Evolutionary conservation across 2,888 invertebrate species (phyloP).

Genomic region (Lymantria monacha): DNA sequence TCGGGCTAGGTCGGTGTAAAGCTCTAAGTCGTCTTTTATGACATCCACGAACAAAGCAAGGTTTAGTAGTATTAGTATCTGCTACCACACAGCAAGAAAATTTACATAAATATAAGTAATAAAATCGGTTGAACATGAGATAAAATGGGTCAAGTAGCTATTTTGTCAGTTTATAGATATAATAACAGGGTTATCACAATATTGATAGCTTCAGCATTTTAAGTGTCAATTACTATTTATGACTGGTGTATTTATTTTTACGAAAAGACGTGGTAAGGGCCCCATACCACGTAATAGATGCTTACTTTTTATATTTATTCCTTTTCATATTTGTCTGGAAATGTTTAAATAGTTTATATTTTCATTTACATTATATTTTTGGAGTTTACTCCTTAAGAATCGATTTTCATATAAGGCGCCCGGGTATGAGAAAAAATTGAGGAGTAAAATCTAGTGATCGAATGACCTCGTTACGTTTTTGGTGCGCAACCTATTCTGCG

Average conservation of each 20-base stretch:
- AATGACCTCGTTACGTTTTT: no score
- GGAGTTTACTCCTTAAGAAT: no score
- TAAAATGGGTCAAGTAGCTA: conserved; percentile 36
- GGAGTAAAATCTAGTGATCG: no score
- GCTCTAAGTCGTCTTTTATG: no score
- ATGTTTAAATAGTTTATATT: not conserved
- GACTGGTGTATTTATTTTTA: conserved; percentile 43
- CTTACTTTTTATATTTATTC: conserved; percentile 24
- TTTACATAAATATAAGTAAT: conserved; percentile 42
- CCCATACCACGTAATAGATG: conserved; percentile 26
- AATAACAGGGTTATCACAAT: conserved; percentile 49
- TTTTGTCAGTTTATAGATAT: conserved; percentile 42
- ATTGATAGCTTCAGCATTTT: conserved; percentile 48
- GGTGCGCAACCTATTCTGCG: no score
- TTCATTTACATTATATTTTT: not conserved
- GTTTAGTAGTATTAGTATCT: no score
- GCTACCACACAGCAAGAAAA: no score
- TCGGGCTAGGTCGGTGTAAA: no score
- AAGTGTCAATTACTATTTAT: conserved; percentile 58
- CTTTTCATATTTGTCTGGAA: not conserved
- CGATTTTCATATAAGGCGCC: no score
- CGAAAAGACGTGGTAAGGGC: conserved; percentile 30
- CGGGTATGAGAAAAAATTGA: no score
- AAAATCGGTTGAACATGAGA: conserved; percentile 15
- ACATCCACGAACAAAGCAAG: no score